Conservation (phyloP, 2,888 invertebrate genomes). For the Amaurobius ferox region DNA sequence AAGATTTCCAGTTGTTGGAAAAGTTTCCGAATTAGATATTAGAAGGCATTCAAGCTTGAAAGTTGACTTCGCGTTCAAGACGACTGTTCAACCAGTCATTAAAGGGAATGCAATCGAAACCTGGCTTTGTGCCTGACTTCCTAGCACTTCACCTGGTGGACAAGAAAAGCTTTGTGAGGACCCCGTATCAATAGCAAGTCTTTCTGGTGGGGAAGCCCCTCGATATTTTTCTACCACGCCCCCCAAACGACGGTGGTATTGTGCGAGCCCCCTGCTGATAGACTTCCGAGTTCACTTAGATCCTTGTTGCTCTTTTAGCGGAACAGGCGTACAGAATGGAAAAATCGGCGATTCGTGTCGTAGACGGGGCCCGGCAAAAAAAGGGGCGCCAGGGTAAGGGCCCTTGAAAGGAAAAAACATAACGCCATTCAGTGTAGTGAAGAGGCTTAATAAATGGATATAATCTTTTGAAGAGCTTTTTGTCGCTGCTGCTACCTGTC, state of each 20-base stretch:
- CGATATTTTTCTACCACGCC: constrained; percentile 29
- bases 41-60: neutral
- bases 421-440: constrained; percentile 38
- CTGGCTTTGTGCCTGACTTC: constrained; percentile 12
- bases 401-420: constrained; percentile 41
- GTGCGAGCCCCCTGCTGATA: constrained; percentile 42
- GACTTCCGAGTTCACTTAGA: constrained; percentile 61
- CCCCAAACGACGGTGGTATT: constrained; percentile 12
- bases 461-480: constrained; percentile 42
- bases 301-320: constrained; percentile 41
- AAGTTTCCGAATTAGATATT: neutral
- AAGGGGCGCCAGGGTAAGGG: neutral
- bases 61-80: constrained; percentile 5
- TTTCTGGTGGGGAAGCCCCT: constrained; percentile 12
- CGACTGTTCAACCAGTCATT: constrained; percentile 20
- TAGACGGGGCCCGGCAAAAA: constrained; percentile 6
- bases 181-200: constrained; percentile 28
- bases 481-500: constrained; percentile 2
- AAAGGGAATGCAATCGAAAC: constrained; percentile 38
- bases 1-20: neutral
- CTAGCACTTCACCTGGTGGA: constrained; percentile 16
- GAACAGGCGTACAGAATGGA: constrained; percentile 22
- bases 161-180: constrained; percentile 27
- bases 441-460: constrained; percentile 57
- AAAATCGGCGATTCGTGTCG: neutral